Evolutionary conservation across 1,140 invertebrate genomes (phyloP), one percentile per base, ranked within the genome.

Genomic region (Drosophila kikkawai): DNA sequence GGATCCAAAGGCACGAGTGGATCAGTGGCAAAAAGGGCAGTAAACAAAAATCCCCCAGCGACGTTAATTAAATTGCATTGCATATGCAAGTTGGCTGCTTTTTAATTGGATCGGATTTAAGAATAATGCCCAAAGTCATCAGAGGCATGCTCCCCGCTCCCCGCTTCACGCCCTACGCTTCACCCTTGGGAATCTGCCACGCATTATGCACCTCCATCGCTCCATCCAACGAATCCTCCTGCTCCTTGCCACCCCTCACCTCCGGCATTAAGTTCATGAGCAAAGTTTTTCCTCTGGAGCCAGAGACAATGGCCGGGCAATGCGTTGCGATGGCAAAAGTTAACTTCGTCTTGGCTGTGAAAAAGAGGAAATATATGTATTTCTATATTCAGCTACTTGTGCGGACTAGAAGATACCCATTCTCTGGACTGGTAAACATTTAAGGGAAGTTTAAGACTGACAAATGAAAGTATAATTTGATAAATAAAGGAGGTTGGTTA

Each of bases 51-150:
- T 81, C 60, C 79, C 75, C 74, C 74, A 90, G 84, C 66, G 85
- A 88, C 85, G 84, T 88, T 88, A 88, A 88, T 88, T 88, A 88
- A 88, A 88, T 88, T 88, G 84, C 85, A 90, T 81, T 75, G 85
- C 84, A 88, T 88, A 88, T 90, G 81, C 84, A 84, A 88, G 78
- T 81, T 90, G 85, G 74, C 76, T 90, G 81, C 84, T 79, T 88
- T 88, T 88, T 88, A 88, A 88, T 88, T 88, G 84, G 82, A 88
- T 88, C 85, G 84, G 84, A 88, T 88, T 88, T 88, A 88, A 88
- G 84, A 84, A 88, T 88, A 88, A 88, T 84, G 74, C 77, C 63
- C 85, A 88, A 88, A 90, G 85, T 90, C 83, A 87, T 63, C 83
- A 81, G 58, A 60, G 58, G 69, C 48, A 50, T 53, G 74, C 56